These are phyloP conservation scores for Prunella himalayana DNA, from an alignment of 2,113 vertebrate species.

Conservation along the genomic window DNA sequence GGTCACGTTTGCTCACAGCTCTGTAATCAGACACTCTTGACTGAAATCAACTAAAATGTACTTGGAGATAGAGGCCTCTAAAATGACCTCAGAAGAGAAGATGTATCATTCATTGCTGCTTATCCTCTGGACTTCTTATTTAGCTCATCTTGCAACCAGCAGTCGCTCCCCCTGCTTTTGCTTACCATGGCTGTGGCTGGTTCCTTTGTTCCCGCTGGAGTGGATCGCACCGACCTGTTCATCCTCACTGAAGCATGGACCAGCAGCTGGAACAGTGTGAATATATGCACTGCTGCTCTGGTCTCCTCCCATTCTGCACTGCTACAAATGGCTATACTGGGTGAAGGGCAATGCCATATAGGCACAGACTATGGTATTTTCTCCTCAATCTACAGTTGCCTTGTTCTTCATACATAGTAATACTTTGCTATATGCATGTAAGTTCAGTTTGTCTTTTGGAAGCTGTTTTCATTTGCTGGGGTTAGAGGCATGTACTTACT, in stretches of 20 bases:
- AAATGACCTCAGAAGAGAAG: background rate
- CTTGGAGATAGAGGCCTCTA: background rate
- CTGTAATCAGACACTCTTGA: background rate
- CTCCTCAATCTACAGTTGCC: background rate
- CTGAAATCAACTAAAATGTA: background rate
- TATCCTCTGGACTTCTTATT: background rate
- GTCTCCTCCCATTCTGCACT: background rate
- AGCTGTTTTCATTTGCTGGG: background rate
- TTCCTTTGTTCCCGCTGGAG: background rate
- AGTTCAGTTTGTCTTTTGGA: background rate
- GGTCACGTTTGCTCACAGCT: background rate
- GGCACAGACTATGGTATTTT: background rate
- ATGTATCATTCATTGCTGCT: accelerated
- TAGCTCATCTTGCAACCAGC: background rate
- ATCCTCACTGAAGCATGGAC: background rate
- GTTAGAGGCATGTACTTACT: background rate
- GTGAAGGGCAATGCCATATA: background rate
- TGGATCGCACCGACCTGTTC: accelerated
- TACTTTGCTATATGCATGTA: background rate
- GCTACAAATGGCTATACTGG: background rate
- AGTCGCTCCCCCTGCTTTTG: accelerated
- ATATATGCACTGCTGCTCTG: background rate
- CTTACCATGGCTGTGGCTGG: accelerated
- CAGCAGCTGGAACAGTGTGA: background rate
- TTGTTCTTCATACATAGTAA: background rate